Evolutionary conservation across 2,888 invertebrate genomes (phyloP).

Genomic region (Apamea monoglypha): DNA sequence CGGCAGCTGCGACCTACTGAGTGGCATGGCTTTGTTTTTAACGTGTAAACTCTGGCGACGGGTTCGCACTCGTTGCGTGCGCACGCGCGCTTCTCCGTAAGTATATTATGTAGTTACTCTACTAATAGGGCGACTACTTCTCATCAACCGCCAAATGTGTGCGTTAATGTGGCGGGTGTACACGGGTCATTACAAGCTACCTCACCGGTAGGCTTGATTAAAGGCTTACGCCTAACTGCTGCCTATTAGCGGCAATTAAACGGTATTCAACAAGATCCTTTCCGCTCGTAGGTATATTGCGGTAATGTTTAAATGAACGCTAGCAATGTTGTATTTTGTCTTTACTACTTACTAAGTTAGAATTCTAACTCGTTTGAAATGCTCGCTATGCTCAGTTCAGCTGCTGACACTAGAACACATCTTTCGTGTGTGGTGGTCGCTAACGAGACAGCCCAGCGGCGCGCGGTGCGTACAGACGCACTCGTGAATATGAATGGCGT

Average conservation of each 20-base stretch:
- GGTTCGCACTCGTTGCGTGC: not conserved
- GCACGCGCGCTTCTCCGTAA: not conserved
- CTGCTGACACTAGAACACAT: not conserved
- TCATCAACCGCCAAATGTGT: constrained; percentile 4
- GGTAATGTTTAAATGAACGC: not conserved
- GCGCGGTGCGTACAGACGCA: not conserved
- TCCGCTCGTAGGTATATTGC: not conserved
- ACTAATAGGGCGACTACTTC: constrained; percentile 9
- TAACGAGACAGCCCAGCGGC: not conserved
- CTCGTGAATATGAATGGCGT: constrained; percentile 7
- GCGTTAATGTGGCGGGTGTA: constrained; percentile 15
- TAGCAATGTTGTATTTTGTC: not conserved
- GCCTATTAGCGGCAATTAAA: constrained; percentile 4
- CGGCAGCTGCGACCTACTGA: too few species aligned
- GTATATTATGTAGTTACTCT: not conserved
- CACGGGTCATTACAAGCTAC: constrained; percentile 7
- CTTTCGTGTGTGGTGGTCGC: not conserved
- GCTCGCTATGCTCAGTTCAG: not conserved
- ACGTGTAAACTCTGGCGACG: too few species aligned
- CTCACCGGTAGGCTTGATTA: constrained; percentile 20
- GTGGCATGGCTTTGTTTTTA: too few species aligned
- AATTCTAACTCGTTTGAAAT: not conserved
- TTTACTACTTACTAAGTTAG: not conserved
- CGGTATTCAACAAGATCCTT: not conserved
- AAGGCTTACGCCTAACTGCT: constrained; percentile 14